These are phyloP conservation scores for Zaprionus camerounensis DNA, from an alignment of 1,140 invertebrate genomes.

Conservation along the genomic window DNA sequence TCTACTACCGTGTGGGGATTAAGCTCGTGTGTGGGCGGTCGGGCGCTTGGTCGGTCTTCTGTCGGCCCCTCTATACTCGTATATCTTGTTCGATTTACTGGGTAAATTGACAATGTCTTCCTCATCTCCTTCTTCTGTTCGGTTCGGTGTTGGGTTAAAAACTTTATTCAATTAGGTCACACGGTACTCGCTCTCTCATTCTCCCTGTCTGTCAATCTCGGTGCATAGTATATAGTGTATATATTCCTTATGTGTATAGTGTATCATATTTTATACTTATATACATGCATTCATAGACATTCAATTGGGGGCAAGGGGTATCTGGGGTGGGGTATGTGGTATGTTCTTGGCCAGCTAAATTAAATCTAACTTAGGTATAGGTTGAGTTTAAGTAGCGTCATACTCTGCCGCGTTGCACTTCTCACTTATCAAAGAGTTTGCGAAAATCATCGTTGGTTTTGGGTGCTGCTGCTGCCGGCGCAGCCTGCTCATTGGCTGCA, in stretches of 20 bases:
- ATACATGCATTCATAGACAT: slow-evolving; percentile 2
- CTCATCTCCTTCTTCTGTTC: not conserved
- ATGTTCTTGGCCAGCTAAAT: not conserved
- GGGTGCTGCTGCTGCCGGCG: slow-evolving; percentile 18
- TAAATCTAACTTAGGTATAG: slow-evolving; percentile 13
- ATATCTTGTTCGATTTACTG: not conserved
- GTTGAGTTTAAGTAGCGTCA: slow-evolving; percentile 7
- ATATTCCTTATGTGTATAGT: not conserved
- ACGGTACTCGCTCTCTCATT: not conserved
- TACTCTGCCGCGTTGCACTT: not conserved
- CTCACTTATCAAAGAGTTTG: slow-evolving; percentile 55
- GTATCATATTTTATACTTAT: not conserved
- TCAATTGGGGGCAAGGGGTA: not conserved
- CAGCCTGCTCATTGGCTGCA: not conserved
- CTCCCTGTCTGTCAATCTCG: too few relatives aligned
- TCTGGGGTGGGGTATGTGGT: not conserved
- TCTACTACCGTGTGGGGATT: not conserved
- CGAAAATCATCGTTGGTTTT: slow-evolving; percentile 78
- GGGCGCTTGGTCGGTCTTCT: too few relatives aligned
- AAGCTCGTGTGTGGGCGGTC: not conserved
- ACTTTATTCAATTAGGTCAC: slow-evolving; percentile 36
- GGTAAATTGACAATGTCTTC: not conserved
- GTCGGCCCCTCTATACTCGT: too few relatives aligned
- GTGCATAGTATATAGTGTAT: not conserved
- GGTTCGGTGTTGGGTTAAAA: not conserved